Base-by-base conservation (phyloP, 2,797 vertebrate species). In the Oreochromis mossambicus region DNA sequence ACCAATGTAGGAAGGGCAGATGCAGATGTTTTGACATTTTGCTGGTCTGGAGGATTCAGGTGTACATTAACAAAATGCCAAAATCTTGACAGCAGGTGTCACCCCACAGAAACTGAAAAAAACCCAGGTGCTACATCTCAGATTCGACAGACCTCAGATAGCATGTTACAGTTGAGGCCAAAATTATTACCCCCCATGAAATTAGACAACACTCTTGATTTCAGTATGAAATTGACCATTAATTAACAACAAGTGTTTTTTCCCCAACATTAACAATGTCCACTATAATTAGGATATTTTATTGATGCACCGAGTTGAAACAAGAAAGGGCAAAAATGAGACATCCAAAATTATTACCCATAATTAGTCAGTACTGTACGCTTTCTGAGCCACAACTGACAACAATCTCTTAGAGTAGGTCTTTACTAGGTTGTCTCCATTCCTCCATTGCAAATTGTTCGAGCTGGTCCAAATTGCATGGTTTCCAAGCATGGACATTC, bases 41-140 rank as follows among this genome's bases (percentile, higher is more conserved):
- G 2, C 38, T 46, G 21, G 0, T 70, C 41, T 70, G 66, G 21
- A 10, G 66, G 14, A 70, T 46, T 46, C 21, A 46, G 21, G 66
- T 46, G 66, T 46, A 43, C 24, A 43, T 46, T 46, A 70, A 24
- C 0, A 43, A 43, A 46, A 46, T 26, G 14, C 2, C 38, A 11
- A 24, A 70, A 46, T 46, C 21, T 70, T 70, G 21, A 10, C 21
- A 26, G 8, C 3, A 3, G 43, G 17, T 43, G 41, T 43, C 66
- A 15, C 66, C 38, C 21, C 1, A 70, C 21, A 46, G 5, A 26
- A 43, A 43, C 36, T 68, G 2, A 24, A 24, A 68, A 48, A 10
- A 15, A 6, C 1, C 3, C 17, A 61, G 56, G 36, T 0, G 0
- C 13, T 41, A 8, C 36, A 43, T 68, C n/a, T 10, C 36, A 68